These are phyloP conservation scores for Eublepharis macularius DNA, from an alignment of 2,113 vertebrate genomes.

Conservation along the genomic window DNA sequence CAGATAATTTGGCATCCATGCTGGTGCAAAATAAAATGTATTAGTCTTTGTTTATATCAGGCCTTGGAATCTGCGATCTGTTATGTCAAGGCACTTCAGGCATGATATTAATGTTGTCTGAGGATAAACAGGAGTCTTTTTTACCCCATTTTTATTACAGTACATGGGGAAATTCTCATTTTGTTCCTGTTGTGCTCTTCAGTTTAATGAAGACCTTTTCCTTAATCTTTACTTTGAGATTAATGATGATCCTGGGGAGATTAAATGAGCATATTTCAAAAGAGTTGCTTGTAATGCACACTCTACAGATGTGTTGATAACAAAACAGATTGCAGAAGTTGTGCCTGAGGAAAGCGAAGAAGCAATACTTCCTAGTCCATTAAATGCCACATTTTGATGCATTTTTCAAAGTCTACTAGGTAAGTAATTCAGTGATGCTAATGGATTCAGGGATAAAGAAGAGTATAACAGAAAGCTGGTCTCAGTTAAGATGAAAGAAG, in stretches of 20 bases:
- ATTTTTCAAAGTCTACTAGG: background rate
- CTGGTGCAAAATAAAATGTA: background rate
- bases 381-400: background rate
- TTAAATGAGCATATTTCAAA: constrained; percentile 1
- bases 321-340: background rate
- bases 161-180: background rate
- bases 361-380: background rate
- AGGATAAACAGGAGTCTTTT: constrained; percentile 10
- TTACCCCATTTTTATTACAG: background rate
- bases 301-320: background rate
- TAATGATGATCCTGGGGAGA: background rate
- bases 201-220: constrained; percentile 7
- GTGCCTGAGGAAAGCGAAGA: background rate
- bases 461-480: background rate
- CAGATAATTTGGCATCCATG: background rate
- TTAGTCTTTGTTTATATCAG: constrained; percentile 30
- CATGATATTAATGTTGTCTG: constrained; percentile 9
- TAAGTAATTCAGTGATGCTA: background rate
- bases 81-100: background rate
- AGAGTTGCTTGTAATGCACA: background rate
- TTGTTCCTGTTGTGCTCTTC: constrained; percentile 1
- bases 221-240: constrained; percentile 24
- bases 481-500: background rate
- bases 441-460: background rate
- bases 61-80: background rate